Evolutionary conservation across 1,140 invertebrate species (phyloP), one percentile per base, ranked within the genome.

Genomic region (Calosoma granatense): DNA sequence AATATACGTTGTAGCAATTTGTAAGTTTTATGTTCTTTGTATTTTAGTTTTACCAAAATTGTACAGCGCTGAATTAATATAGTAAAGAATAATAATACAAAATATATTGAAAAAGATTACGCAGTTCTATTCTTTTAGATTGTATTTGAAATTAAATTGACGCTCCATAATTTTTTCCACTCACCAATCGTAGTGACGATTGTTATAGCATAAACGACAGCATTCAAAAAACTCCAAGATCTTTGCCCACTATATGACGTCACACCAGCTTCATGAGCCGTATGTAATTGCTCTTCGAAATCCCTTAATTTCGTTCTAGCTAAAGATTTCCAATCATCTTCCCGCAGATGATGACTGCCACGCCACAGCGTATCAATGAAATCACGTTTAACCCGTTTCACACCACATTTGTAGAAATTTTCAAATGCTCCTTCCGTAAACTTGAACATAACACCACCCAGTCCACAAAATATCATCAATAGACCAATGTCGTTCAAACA

Each of bases 171-270:
- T 36, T 36, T 51, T 17, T 11, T 1, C n/a, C 36, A 17, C 80
- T 86, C 82, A 95, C 93, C 94, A 75, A 97, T 97, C 19, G 94
- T 97, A 14, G 94, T 94, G 61, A 95, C 81, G 60, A 97, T 80
- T 54, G 93, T 95, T 63, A 94, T 76, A 68, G 89, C 92, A 75
- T 93, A 98, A 57, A 95, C 85, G 55, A 97, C 80, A 0, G 92
- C 86, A 70, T 96, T 95, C 71, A 93, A 79, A 73, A 95, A 96
- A 63, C 85, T 93, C 92, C 94, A 97, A 11, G 87, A 85, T 63
- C 82, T 84, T 63, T 87, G 83, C 2, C 89, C 90, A 47, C 88
- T 90, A 66, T 90, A 91, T 0, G 82, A 81, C 19, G 82, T 82
- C 12, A 90, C 79, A 0, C 88, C 90, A 4, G 88, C 82, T 63